These are phyloP conservation scores for Mimachlamys varia DNA, from an alignment of 2,888 invertebrate species.

Conservation along the genomic window DNA sequence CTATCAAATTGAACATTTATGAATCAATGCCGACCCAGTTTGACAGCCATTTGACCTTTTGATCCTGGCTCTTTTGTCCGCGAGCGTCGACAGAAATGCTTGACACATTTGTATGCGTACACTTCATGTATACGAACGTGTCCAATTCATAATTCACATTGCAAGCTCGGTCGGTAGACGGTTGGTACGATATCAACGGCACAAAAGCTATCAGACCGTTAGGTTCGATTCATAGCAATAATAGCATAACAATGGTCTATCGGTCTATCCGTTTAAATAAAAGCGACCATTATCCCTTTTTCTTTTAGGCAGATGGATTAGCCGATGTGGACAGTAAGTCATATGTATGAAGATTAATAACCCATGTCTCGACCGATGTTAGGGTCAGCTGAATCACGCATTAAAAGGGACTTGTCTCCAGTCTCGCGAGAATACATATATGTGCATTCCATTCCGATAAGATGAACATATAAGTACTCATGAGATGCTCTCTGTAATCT, in stretches of 20 bases:
- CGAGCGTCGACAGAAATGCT: background rate
- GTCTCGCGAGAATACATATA: constrained; percentile 31
- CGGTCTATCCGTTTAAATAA: constrained; percentile 3
- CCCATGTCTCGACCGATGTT: background rate
- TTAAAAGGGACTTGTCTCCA: background rate
- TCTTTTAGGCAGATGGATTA: background rate
- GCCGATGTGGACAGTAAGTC: background rate
- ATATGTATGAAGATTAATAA: constrained; percentile 6
- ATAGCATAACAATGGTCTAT: background rate
- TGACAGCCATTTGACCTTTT: background rate
- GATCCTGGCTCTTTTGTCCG: background rate
- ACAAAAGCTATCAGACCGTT: constrained; percentile 8
- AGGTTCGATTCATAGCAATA: background rate
- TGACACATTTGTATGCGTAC: background rate
- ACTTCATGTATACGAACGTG: background rate
- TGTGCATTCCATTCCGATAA: constrained; percentile 20
- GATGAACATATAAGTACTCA: constrained; percentile 1
- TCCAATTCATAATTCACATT: background rate
- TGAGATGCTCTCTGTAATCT: background rate
- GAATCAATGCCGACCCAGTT: background rate
- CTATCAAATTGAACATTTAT: too few species aligned
- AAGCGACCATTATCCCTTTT: background rate
- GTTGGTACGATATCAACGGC: background rate
- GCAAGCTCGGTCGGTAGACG: background rate
- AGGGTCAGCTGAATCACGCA: background rate